Evolutionary conservation across 1,140 invertebrate genomes (phyloP).

Genomic region (Aethina tumida): DNA sequence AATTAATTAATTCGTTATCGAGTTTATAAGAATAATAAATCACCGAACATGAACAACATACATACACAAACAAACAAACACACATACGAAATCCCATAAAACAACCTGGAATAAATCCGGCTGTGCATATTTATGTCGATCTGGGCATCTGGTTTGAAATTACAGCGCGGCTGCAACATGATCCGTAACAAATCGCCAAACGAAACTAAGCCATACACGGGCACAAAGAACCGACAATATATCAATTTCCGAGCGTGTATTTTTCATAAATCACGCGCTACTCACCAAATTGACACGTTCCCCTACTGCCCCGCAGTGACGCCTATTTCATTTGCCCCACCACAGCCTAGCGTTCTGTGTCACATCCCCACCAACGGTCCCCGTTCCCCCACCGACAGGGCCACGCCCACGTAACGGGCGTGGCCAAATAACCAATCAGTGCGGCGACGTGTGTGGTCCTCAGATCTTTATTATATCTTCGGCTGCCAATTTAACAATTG

Average conservation of each 20-base stretch:
- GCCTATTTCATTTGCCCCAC: constrained; percentile 6
- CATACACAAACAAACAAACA: too few species aligned
- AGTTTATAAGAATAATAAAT: too few species aligned
- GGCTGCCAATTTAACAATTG: constrained; percentile 33
- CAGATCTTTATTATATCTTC: constrained; percentile 33
- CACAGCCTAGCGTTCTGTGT: constrained; percentile 6
- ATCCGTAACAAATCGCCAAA: constrained; percentile 21
- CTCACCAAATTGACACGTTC: constrained; percentile 26
- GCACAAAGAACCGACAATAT: constrained; percentile 19
- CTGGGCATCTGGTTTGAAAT: constrained; percentile 9
- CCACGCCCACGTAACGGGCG: constrained; percentile 10
- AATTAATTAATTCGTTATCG: too few species aligned
- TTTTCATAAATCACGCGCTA: constrained; percentile 22
- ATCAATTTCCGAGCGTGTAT: constrained; percentile 15
- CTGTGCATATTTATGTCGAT: constrained; percentile 14
- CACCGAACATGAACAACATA: too few species aligned
- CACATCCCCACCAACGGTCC: constrained; percentile 6
- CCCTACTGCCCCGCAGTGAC: constrained; percentile 1
- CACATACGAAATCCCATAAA: too few species aligned
- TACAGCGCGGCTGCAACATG: too few species aligned
- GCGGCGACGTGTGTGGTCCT: constrained; percentile 34
- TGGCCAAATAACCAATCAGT: constrained; percentile 29
- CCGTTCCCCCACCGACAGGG: constrained; percentile 1
- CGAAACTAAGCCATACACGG: constrained; percentile 15
- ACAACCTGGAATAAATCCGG: too few species aligned